These are phyloP conservation scores for Microctonus hyperodae DNA, from an alignment of 2,888 invertebrate species.

Conservation along the genomic window DNA sequence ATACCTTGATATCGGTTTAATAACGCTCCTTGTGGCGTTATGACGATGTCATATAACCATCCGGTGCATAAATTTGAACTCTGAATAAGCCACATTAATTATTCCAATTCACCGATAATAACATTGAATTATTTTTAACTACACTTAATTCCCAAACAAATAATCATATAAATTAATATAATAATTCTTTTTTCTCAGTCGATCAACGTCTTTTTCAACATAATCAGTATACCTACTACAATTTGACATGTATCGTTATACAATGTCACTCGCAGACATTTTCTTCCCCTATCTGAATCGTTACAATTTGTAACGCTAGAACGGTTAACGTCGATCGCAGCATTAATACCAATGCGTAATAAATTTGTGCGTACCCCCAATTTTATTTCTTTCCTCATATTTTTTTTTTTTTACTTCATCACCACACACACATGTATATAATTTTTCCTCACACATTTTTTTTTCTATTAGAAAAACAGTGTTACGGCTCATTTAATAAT, in stretches of 20 bases:
- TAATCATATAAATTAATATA: too few relatives aligned
- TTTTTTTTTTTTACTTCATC: constrained; percentile 19
- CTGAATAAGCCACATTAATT: constrained; percentile 10
- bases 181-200: neutral
- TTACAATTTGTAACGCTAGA: constrained; percentile 26
- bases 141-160: too few relatives aligned
- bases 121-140: neutral
- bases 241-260: constrained; percentile 6
- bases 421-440: too few relatives aligned
- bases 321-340: constrained; percentile 26
- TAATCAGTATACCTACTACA: neutral
- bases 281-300: constrained; percentile 9
- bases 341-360: constrained; percentile 11
- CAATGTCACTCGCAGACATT: constrained; percentile 19
- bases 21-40: constrained; percentile 40
- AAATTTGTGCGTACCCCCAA: constrained; percentile 13
- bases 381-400: constrained; percentile 13
- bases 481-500: constrained; percentile 49
- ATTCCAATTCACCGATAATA: neutral
- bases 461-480: neutral
- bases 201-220: neutral
- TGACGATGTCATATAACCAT: constrained; percentile 4
- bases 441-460: too few relatives aligned
- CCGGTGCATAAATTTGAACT: constrained; percentile 29
- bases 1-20: constrained; percentile 57